Evolutionary conservation across 1,140 invertebrate genomes (phyloP), one percentile per base, ranked within the genome.

Genomic region (Cotesia vestalis): DNA sequence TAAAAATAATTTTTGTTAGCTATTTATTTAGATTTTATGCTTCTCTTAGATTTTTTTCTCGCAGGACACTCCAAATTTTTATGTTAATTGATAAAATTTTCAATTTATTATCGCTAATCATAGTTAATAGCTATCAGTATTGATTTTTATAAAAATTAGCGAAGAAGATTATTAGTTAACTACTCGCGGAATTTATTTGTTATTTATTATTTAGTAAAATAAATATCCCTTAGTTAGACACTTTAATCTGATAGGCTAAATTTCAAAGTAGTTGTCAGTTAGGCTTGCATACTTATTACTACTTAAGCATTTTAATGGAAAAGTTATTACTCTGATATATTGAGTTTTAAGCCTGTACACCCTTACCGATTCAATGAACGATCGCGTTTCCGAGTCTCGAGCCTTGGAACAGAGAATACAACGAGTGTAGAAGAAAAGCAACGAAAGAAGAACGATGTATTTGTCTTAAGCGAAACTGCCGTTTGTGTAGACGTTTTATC

Each of bases 271-370:
- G 35, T 80, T 81, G 79, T 82, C 83, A 80, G 77, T 82, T 82
- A 78, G 78, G 78, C 79, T 81, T 78, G 80, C 78, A 77, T 84
- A 81, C 83, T 85, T 85, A 84, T 84, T 79, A 78, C 79, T 83
- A 80, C 81, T 82, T 82, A 81, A 84, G 81, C 79, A 78, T 84
- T 83, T 84, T 85, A 84, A 85, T 85, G 83, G 83, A 84, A 78
- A 84, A 85, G 83, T 85, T 85, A 80, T 81, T 83, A 83, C 82
- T 83, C 79, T 84, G 79, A 83, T 84, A 81, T 83, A 83, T 83
- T 73, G 77, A 72, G 66, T 83, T 83, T 83, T 82, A 81, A 81
- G 77, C 77, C 76, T 17, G 20, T 36, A 34, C 62, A 46, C 62
- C 35, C 35, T 66, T 59, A 70, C 12, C 34, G 63, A 66, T 66